Base-by-base conservation (phyloP, 1,140 invertebrate genomes). In the Pararge aegeria region DNA sequence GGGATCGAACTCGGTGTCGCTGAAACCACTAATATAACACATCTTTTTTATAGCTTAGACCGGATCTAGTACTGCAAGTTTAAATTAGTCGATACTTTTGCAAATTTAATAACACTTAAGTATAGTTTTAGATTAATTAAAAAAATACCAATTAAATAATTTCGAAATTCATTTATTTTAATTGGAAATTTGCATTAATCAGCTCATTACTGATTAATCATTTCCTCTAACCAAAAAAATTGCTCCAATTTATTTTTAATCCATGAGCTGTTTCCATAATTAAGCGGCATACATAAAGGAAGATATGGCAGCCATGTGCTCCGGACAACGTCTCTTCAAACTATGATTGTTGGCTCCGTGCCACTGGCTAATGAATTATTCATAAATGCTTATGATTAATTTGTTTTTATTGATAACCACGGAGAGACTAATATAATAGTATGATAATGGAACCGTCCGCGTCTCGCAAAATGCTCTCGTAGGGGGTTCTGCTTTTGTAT, bases 251-350 rank as follows among this genome's bases (percentile, higher is more conserved):
- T 61, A 66, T 66, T 56, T 66, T 66, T 56, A 66, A 66, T 40
- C 48, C 58, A 48, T 61, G 63, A 65, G 38, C 54, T 53, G 44
- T 53, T 66, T 66, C 55, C 53, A 46, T 66, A 61, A 66, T 66
- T 66, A 66, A 56, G 57, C 49, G 61, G 61, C 64, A 66, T 61
- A 60, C 55, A 70, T 65, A 60, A 66, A 71, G 54, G 27, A 63
- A 60, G 68, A 71, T 75, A 74, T 62, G 68, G 46, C 62, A 66
- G 82, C 80, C 80, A 85, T 82, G 77, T 75, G 70, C 64, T 51
- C 53, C 48, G 48, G 57, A 55, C 61, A 55, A 44, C 63, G 55
- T 64, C 57, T 62, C 62, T 46, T 46, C 42, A 46, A 46, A 62
- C 55, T 56, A 57, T 50, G 48, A 40, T 40, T 40, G 63, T 55